phyloP scores from a whole-genome alignment of 2,888 invertebrate genomes.

The Cremastobaeus sp. region DNA sequence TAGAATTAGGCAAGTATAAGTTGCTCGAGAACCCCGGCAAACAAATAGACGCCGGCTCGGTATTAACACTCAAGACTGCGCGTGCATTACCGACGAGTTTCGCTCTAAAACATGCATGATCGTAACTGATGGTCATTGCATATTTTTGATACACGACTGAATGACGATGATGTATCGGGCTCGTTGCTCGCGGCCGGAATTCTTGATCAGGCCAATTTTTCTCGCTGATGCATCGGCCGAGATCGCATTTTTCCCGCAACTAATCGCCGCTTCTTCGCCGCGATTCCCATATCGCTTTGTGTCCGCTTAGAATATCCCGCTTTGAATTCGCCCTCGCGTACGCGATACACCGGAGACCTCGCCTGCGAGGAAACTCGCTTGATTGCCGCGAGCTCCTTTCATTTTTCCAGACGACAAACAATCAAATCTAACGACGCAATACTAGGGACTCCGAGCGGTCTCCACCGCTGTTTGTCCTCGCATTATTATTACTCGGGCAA shows the following conservation, averaged over 20 bases:
- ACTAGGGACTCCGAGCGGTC: too few species aligned
- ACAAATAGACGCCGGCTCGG: slow-evolving; percentile 32
- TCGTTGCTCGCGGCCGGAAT: slow-evolving; percentile 25
- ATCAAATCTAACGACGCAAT: too few species aligned
- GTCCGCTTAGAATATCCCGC: too few species aligned
- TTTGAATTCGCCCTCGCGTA: too few species aligned
- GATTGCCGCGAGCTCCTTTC: too few species aligned
- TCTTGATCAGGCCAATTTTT: slow-evolving; percentile 46
- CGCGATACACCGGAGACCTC: too few species aligned
- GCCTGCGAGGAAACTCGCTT: too few species aligned
- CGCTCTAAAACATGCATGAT: slow-evolving; percentile 9
- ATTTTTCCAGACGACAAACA: too few species aligned
- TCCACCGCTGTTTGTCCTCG: too few species aligned
- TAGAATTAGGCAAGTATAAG: slow-evolving; percentile 44
- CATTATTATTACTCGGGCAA: slow-evolving; percentile 2
- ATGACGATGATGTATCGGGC: slow-evolving; percentile 36
- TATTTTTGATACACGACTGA: slow-evolving; percentile 31
- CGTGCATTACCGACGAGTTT: slow-evolving; percentile 29
- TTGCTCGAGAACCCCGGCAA: slow-evolving; percentile 26
- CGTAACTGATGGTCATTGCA: slow-evolving; percentile 12
- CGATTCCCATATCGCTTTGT: background rate
- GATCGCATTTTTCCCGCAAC: slow-evolving; percentile 15
- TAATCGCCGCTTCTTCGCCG: background rate
- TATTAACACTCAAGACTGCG: slow-evolving; percentile 30
- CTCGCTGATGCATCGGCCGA: slow-evolving; percentile 26